phyloP scores from a whole-genome alignment of 2,797 vertebrate species.

The Gymnoscopelus microlampas region DNA sequence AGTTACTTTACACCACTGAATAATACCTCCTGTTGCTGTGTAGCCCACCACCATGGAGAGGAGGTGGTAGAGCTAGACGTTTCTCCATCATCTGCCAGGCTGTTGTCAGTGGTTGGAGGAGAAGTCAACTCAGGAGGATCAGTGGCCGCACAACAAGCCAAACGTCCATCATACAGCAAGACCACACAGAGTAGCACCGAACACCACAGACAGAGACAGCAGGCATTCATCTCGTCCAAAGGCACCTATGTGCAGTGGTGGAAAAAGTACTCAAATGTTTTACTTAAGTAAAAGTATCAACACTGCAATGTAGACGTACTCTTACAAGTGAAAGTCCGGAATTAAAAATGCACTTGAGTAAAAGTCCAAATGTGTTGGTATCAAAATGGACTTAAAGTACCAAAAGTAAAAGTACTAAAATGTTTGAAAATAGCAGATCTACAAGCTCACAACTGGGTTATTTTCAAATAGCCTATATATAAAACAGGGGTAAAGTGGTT shows the following conservation, averaged over 20 bases:
- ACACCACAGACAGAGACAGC: conserved; percentile 16
- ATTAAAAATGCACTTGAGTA: not conserved
- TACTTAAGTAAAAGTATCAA: too few relatives aligned
- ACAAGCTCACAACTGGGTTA: too few relatives aligned
- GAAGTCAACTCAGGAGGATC: conserved; percentile 3
- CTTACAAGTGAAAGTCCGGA: too few relatives aligned
- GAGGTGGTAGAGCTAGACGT: conserved; percentile 34
- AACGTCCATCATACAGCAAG: conserved; percentile 28
- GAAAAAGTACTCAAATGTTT: too few relatives aligned
- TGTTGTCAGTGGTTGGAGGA: not conserved
- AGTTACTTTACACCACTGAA: not conserved
- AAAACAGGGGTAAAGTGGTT: too few relatives aligned
- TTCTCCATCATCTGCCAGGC: not conserved
- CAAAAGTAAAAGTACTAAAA: too few relatives aligned
- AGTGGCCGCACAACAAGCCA: conserved; percentile 30
- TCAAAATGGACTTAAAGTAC: too few relatives aligned
- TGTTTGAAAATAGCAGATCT: too few relatives aligned
- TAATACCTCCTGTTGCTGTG: not conserved
- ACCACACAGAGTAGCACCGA: conserved; percentile 34
- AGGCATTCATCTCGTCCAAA: conserved; percentile 51
- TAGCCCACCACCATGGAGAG: conserved; percentile 18
- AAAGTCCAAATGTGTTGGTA: too few relatives aligned
- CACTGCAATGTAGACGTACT: not conserved
- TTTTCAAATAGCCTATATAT: too few relatives aligned
- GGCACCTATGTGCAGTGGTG: conserved; percentile 9